Evolutionary conservation across 1,140 invertebrate species (phyloP).

Genomic region (Gonatopus flavifemur): DNA sequence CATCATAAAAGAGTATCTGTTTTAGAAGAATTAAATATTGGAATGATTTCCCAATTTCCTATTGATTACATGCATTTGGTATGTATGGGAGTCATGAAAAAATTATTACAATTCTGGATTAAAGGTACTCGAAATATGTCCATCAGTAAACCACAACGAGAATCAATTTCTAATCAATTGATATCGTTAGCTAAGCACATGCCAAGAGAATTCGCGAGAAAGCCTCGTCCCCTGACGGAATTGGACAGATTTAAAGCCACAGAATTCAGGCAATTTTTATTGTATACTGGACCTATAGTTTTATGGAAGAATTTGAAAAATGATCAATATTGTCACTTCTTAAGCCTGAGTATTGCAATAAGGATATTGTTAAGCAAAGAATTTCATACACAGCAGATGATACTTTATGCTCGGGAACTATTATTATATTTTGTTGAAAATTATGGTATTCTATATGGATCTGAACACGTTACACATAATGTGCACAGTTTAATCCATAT

Average conservation of each 20-base stretch:
- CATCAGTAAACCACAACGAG: neutral
- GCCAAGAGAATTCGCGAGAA: neutral
- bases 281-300: neutral
- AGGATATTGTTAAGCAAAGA: neutral
- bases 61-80: neutral
- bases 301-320: neutral
- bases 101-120: neutral
- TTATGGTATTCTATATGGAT: neutral
- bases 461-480: neutral
- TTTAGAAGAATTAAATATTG: neutral
- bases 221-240: neutral
- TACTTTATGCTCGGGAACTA: neutral
- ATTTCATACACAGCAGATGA: neutral
- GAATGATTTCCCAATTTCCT: neutral
- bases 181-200: neutral
- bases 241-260: neutral
- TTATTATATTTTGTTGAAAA: neutral
- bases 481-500: neutral
- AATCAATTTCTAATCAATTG: neutral
- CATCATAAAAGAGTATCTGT: neutral
- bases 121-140: neutral
- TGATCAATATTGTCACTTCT: neutral
- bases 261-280: slow-evolving; percentile 30
- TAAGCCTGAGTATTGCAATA: neutral
- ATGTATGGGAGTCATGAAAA: neutral